These are phyloP conservation scores for Pseudoatta argentina DNA, from an alignment of 1,140 invertebrate genomes.

Conservation along the genomic window DNA sequence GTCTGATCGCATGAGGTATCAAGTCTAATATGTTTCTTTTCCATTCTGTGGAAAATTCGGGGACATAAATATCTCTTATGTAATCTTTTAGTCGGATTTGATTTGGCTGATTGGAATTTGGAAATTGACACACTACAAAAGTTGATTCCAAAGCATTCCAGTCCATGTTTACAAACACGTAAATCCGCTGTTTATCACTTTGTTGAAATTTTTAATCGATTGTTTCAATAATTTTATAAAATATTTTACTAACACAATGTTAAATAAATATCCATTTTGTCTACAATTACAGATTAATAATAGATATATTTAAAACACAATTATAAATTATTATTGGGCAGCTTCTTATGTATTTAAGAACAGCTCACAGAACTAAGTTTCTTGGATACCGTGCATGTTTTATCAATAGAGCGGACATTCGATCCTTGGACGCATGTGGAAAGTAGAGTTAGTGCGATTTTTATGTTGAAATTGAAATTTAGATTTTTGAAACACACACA, in stretches of 20 bases:
- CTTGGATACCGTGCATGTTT: conserved; percentile 52
- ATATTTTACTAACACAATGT: not conserved
- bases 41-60: conserved; percentile 73
- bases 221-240: conserved; percentile 19
- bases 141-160: not conserved
- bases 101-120: conserved; percentile 1
- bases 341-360: not conserved
- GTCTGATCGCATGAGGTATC: conserved; percentile 73
- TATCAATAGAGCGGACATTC: conserved; percentile 57
- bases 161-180: not conserved
- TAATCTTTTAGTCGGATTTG: conserved; percentile 47
- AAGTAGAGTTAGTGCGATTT: not conserved
- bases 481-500: not conserved
- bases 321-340: conserved; percentile 14
- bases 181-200: not conserved
- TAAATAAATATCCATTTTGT: not conserved
- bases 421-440: not conserved
- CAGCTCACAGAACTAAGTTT: not conserved
- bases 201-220: not conserved
- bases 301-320: conserved; percentile 3
- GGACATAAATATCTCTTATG: conserved; percentile 41
- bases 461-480: conserved; percentile 4
- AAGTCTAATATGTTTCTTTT: conserved; percentile 78
- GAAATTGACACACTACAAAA: not conserved
- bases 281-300: not conserved